Conservation (phyloP, 1,140 invertebrate genomes). For the Eurosta solidaginis region DNA sequence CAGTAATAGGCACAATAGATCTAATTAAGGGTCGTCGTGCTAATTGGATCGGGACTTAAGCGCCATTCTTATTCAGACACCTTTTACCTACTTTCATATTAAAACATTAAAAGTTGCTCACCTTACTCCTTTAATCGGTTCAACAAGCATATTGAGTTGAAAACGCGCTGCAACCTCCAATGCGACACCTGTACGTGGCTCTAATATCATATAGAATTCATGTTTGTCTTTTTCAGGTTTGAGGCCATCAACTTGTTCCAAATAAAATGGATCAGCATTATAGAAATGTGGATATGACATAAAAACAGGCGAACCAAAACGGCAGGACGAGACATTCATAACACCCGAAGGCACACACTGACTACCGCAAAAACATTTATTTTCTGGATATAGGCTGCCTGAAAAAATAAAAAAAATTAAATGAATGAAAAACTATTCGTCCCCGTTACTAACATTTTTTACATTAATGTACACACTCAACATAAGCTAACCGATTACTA, state of each 20-base stretch:
- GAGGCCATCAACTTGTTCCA: slow-evolving; percentile 70
- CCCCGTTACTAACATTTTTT: too few species aligned
- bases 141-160: slow-evolving; percentile 77
- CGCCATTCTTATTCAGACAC: too few species aligned
- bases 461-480: too few species aligned
- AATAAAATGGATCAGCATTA: slow-evolving; percentile 72
- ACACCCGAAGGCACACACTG: slow-evolving; percentile 71
- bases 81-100: too few species aligned
- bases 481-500: too few species aligned
- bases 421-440: too few species aligned
- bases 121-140: slow-evolving; percentile 67
- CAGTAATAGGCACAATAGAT: too few species aligned
- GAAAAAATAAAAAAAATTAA: background rate
- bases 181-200: slow-evolving; percentile 76
- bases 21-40: too few species aligned
- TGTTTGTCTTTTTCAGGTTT: slow-evolving; percentile 71
- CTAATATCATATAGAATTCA: slow-evolving; percentile 72
- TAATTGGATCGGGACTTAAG: too few species aligned
- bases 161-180: slow-evolving; percentile 74
- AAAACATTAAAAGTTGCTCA: slow-evolving; percentile 60
- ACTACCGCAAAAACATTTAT: slow-evolving; percentile 74
- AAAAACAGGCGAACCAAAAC: slow-evolving; percentile 79
- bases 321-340: slow-evolving; percentile 73
- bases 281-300: slow-evolving; percentile 88
- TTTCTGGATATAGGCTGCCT: slow-evolving; percentile 65